These are phyloP conservation scores for Drosophila nikananu DNA, from an alignment of 1,140 invertebrate species.

Conservation along the genomic window DNA sequence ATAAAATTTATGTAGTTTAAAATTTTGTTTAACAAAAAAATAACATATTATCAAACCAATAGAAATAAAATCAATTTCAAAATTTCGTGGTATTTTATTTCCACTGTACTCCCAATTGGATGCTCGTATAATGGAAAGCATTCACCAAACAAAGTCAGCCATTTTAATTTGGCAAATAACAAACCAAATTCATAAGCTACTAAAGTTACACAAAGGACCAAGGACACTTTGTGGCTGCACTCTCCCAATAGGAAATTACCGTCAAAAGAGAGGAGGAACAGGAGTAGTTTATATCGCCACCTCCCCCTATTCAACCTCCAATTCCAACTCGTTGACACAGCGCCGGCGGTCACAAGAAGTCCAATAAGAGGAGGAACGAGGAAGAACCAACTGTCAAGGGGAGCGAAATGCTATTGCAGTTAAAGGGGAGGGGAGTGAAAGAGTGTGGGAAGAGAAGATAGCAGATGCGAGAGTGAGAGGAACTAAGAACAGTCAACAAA, in stretches of 20 bases:
- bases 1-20: neutral
- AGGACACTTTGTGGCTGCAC: slow-evolving; percentile 9
- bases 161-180: slow-evolving; percentile 24
- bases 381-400: slow-evolving; percentile 32
- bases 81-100: neutral
- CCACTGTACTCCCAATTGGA: slow-evolving; percentile 15
- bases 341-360: slow-evolving; percentile 1
- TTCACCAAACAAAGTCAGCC: neutral
- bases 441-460: neutral
- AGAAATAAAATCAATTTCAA: neutral
- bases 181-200: slow-evolving; percentile 3
- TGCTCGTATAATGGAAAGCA: slow-evolving; percentile 5
- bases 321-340: slow-evolving; percentile 13
- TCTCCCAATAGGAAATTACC: slow-evolving; percentile 9
- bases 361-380: slow-evolving; percentile 8
- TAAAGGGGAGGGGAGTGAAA: neutral
- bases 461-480: neutral
- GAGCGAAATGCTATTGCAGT: slow-evolving; percentile 18
- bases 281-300: slow-evolving; percentile 6
- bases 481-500: neutral
- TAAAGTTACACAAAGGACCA: slow-evolving; percentile 6
- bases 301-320: neutral
- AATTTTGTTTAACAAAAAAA: neutral
- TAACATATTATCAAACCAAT: neutral
- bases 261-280: neutral